phyloP scores from a whole-genome alignment of 1,140 invertebrate species.

The Myzus persicae region DNA sequence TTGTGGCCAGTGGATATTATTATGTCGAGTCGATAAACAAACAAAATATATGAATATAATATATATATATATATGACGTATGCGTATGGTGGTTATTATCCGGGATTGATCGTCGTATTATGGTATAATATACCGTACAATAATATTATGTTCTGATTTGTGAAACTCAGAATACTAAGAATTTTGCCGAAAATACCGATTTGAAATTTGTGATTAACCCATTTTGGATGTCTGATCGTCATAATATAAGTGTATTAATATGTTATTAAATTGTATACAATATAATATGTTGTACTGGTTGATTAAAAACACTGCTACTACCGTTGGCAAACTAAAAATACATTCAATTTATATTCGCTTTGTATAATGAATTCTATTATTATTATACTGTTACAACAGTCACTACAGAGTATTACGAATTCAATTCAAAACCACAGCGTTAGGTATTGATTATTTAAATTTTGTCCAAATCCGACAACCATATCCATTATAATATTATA shows the following conservation, averaged over 20 bases:
- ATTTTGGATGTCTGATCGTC: background rate
- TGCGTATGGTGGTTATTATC: background rate
- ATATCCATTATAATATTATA: too few species aligned
- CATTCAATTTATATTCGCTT: background rate
- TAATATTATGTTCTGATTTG: background rate
- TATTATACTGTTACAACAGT: background rate
- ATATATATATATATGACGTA: too few species aligned
- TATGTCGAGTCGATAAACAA: background rate
- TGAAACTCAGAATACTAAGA: too few species aligned
- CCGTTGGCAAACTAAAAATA: background rate
- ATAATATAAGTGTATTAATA: too few species aligned
- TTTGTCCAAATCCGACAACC: background rate
- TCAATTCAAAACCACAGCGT: background rate
- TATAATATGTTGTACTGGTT: background rate
- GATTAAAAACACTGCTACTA: background rate
- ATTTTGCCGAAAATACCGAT: too few species aligned
- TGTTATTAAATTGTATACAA: too few species aligned
- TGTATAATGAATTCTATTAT: background rate
- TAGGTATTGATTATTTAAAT: conserved; percentile 7
- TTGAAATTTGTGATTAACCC: background rate
- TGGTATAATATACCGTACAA: background rate
- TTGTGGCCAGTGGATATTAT: background rate
- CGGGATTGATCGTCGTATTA: background rate
- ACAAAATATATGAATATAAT: background rate
- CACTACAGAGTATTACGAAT: background rate